Base-by-base conservation (phyloP, 1,140 invertebrate species). In the Fopius arisanus region DNA sequence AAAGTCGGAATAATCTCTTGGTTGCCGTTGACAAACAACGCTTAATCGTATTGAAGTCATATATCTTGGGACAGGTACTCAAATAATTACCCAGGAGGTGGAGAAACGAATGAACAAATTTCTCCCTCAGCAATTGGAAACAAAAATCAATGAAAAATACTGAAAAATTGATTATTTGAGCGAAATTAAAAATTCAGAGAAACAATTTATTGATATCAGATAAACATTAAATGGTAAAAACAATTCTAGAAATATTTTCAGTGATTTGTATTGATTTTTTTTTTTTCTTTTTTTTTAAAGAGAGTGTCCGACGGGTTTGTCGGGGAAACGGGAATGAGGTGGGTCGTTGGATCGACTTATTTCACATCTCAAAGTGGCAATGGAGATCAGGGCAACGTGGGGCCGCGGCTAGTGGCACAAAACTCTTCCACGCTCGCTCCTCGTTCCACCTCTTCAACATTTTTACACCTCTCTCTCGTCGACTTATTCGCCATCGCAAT, bases 321-420 rank as follows among this genome's bases (percentile, higher is more conserved):
- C 4, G 43, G 43, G 29, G 67, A 76, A 72, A 59, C 37, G 72
- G 37, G 70, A 80, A 77, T 76, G 73, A 73, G 74, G 73, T 73
- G 70, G 75, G 75, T 41, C 51, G 48, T 54, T 63, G 19, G 78
- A 80, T 80, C 80, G 77, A 76, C 54, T 59, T 59, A 59, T 28
- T 74, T 80, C 78, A 74, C 72, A 79, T 74, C 78, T 77, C 76
- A 72, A 80, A 83, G 80, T 79, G 74, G 79, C 78, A 79, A 79
- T 79, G 70, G 77, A 81, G 79, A 84, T 78, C 83, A 83, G 82
- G 79, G 77, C 82, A 82, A 70, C 75, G 79, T 70, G 79, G 72
- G 80, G 81, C 78, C 81, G 78, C 75, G 79, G 77, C 80, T 80
- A 82, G 75, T 83, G 70, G 81, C 77, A 80, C 81, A 81, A 78